phyloP scores from a whole-genome alignment of 2,113 vertebrate species.

The Scartelaos histophorus region DNA sequence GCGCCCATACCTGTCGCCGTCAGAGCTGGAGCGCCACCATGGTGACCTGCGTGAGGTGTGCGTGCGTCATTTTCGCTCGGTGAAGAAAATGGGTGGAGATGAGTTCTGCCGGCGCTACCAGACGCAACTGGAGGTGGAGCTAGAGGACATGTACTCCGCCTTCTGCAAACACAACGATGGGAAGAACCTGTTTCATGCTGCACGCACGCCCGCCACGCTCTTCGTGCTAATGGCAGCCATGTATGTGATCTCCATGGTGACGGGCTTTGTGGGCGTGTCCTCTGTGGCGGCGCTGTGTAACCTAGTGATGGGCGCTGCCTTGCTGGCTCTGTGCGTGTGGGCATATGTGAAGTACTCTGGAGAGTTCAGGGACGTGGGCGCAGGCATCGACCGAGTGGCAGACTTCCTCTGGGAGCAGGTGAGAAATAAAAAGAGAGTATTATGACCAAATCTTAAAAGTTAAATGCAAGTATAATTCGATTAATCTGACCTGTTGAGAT shows the following conservation, averaged over 20 bases:
- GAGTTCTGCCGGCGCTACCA: conserved; percentile 93
- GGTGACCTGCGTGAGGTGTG: conserved; percentile 78
- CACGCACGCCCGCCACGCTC: conserved; percentile 91
- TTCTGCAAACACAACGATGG: conserved; percentile 95
- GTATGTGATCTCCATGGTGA: conserved; percentile 90
- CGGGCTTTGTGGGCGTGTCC: conserved; percentile 90
- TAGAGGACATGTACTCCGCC: conserved; percentile 88
- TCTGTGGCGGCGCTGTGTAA: conserved; percentile 88
- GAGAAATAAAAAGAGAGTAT: conserved; percentile 58
- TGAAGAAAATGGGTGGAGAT: conserved; percentile 97
- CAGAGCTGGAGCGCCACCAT: conserved; percentile 88
- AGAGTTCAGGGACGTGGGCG: conserved; percentile 91
- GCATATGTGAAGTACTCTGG: conserved; percentile 95
- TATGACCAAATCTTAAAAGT: too few species aligned
- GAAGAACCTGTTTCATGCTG: conserved; percentile 97
- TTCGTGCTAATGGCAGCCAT: conserved; percentile 92
- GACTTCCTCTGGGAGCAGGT: conserved; percentile 97
- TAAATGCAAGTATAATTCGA: too few species aligned
- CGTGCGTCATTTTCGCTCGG: conserved; percentile 83
- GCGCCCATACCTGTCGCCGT: conserved; percentile 89
- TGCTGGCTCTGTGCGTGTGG: conserved; percentile 90
- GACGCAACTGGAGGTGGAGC: conserved; percentile 90
- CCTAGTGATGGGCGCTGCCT: conserved; percentile 88
- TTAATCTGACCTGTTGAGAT: too few species aligned
- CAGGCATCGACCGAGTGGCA: conserved; percentile 89